Conservation (phyloP, 2,888 invertebrate genomes). For the Drosophila infuscata region DNA sequence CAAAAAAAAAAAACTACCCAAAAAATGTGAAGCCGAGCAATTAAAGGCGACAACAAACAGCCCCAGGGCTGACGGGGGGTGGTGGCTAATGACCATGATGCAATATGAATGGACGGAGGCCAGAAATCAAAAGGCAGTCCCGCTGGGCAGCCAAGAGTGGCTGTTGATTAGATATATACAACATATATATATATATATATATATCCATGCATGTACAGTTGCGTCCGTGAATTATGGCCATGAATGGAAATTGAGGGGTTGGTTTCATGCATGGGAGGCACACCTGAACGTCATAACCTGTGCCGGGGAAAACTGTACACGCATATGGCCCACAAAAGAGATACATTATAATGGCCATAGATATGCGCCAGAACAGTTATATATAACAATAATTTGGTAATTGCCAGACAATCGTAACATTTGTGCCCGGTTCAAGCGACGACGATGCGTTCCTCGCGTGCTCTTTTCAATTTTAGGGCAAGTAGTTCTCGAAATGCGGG, state of each 20-base stretch:
- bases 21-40: conserved; percentile 53
- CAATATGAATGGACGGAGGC: conserved; percentile 48
- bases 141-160: conserved; percentile 47
- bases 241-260: conserved; percentile 38
- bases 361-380: conserved; percentile 66
- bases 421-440: conserved; percentile 45
- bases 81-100: conserved; percentile 73
- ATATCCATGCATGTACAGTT: conserved; percentile 58
- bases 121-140: conserved; percentile 76
- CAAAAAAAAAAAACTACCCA: conserved; percentile 38
- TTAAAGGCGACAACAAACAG: conserved; percentile 79
- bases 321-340: conserved; percentile 68
- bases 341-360: conserved; percentile 71
- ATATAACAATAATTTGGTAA: conserved; percentile 80
- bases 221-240: conserved; percentile 65
- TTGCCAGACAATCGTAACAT: conserved; percentile 78
- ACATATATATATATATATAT: conserved; percentile 26
- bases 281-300: conserved; percentile 78
- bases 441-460: conserved; percentile 66
- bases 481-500: conserved; percentile 47
- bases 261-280: conserved; percentile 42
- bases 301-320: conserved; percentile 54
- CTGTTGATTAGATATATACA: conserved; percentile 58
- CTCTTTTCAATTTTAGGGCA: conserved; percentile 70
- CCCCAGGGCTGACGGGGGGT: conserved; percentile 54